These are phyloP conservation scores for Ryuthela nishihirai DNA, from an alignment of 2,888 invertebrate species.

Conservation along the genomic window DNA sequence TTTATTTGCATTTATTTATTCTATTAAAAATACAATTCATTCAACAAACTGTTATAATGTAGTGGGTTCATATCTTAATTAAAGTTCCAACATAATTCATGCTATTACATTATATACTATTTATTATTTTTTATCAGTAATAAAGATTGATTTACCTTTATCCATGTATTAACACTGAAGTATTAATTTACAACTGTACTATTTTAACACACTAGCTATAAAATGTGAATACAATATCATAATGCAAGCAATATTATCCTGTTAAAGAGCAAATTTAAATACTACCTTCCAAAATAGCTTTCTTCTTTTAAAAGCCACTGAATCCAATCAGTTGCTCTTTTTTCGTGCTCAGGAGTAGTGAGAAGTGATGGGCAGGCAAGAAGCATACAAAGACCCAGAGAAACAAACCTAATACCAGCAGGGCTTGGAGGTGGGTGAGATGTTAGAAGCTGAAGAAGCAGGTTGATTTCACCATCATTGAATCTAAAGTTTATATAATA, in stretches of 20 bases:
- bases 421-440: conserved; percentile 84
- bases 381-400: conserved; percentile 87
- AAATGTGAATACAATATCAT: background rate
- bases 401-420: conserved; percentile 88
- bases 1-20: too few species aligned
- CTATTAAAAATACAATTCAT: too few species aligned
- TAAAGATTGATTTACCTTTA: too few species aligned
- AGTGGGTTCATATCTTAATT: too few species aligned
- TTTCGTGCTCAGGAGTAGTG: conserved; percentile 71
- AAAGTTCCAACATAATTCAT: too few species aligned
- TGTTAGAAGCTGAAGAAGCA: conserved; percentile 77
- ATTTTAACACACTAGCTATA: too few species aligned
- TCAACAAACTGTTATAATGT: too few species aligned
- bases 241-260: background rate
- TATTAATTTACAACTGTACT: too few species aligned
- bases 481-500: conserved; percentile 56
- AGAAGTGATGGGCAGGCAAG: conserved; percentile 88
- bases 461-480: conserved; percentile 84
- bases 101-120: too few species aligned
- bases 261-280: conserved; percentile 10
- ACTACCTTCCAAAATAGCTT: conserved; percentile 73
- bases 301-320: conserved; percentile 89
- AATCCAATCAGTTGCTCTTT: conserved; percentile 79
- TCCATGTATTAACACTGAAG: too few species aligned
- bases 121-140: too few species aligned